Evolutionary conservation across 2,113 vertebrate species (phyloP).

Genomic region (Bubo scandiacus): DNA sequence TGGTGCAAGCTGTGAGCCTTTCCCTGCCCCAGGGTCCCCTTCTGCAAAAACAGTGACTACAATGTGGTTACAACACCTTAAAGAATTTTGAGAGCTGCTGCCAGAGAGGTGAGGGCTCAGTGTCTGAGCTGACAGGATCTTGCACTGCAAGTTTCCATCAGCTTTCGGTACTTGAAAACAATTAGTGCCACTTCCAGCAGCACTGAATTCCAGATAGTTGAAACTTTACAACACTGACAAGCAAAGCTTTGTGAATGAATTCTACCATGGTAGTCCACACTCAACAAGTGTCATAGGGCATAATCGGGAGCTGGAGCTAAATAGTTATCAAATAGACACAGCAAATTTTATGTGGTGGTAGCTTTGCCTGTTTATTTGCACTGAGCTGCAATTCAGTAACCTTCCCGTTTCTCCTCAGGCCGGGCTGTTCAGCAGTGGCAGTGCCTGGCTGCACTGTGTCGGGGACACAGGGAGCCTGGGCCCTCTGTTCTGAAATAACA

Average conservation of each 20-base stretch:
- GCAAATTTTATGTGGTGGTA: background rate
- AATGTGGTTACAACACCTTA: background rate
- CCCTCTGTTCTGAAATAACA: accelerated
- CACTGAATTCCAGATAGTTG: background rate
- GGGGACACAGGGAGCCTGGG: accelerated
- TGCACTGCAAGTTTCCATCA: background rate
- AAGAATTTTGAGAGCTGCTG: background rate
- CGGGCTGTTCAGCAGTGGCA: background rate
- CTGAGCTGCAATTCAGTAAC: background rate
- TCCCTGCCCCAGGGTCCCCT: accelerated
- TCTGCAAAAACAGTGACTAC: background rate
- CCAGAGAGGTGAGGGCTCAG: background rate
- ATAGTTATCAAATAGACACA: no score
- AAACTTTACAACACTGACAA: background rate
- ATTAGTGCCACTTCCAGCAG: background rate
- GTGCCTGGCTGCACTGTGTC: background rate
- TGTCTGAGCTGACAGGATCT: background rate
- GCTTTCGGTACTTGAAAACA: background rate
- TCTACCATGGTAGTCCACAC: background rate
- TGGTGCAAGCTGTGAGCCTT: background rate
- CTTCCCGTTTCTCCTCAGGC: background rate
- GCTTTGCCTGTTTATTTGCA: background rate
- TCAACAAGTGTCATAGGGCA: accelerated
- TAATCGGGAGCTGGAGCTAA: background rate
- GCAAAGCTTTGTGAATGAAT: background rate